Evolutionary conservation across 1,140 invertebrate species (phyloP), one percentile per base, ranked within the genome.

Genomic region (Brachionus asplanchnoidis): DNA sequence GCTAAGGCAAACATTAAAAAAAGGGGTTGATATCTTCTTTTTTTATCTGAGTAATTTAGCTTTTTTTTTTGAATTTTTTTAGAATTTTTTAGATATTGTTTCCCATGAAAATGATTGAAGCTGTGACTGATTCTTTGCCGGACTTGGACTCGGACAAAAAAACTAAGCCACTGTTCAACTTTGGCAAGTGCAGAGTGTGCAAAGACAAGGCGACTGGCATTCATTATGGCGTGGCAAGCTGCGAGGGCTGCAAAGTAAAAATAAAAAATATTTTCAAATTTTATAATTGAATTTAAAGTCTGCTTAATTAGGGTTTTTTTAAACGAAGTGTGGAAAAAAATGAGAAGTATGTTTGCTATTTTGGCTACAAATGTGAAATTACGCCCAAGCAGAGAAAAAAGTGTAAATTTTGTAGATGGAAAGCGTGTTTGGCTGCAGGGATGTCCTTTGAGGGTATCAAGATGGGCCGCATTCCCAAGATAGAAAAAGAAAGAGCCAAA

Each of bases 221-320:
- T 65, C 79, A 82, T 14, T 82, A 82, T 68, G 79, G 79, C 7
- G 36, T 82, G 3, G 86, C 88, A 36, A 90, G 91, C 6, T 91
- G 91, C 85, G 91, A 91, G 86, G 91, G 91, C 32, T 91, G 91
- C 86, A 91, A 91, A 88, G 89, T 89, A 82, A 7, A 42, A 20
- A 26, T n/a, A 8, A 32, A 36, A 6, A 28, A 36, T 44, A 26
- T n/a, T 73, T 9, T 20, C 28, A 42, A 6, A 20, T 28, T 42
- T 20, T 17, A 40, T 9, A 73, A 73, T 73, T 42, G 23, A 32
- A 32, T 28, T 68, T 7, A 28, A 28, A 28, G 32, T 68, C 32
- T 68, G 32, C 32, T 36, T 68, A 32, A 14, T 42, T 17, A 73
- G 68, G 68, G 68, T 0, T 77, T 77, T 77, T 77, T 77, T 50